phyloP scores from a whole-genome alignment of 2,797 vertebrate species.

The Pygocentrus nattereri region DNA sequence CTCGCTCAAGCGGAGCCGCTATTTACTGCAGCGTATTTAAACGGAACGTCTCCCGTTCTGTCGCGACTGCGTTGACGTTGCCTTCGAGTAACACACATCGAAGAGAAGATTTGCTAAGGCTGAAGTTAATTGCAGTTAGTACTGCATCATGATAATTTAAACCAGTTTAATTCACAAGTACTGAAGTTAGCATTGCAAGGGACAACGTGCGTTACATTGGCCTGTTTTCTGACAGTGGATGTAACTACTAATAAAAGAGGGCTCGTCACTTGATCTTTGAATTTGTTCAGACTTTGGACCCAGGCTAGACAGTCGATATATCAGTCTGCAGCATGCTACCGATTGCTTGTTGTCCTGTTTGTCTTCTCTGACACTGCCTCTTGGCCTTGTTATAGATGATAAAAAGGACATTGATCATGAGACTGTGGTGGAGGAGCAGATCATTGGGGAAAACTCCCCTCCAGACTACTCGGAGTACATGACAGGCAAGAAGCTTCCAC shows the following conservation, averaged over 20 bases:
- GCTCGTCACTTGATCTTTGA: no score
- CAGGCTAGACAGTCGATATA: background rate
- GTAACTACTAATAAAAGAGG: no score
- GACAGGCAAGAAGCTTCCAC: constrained; percentile 98
- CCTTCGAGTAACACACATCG: no score
- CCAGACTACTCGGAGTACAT: constrained; percentile 99
- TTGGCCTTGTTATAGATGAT: constrained; percentile 86
- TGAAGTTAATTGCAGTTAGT: no score
- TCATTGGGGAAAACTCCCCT: constrained; percentile 95
- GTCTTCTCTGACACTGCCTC: background rate
- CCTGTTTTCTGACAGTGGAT: no score
- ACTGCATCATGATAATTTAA: no score
- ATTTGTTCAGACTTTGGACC: constrained; percentile 4
- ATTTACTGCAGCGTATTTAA: background rate
- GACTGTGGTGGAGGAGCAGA: constrained; percentile 93
- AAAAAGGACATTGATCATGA: constrained; percentile 99
- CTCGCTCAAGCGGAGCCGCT: background rate
- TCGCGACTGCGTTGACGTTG: no score
- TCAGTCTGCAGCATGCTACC: background rate
- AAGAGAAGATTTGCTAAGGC: background rate
- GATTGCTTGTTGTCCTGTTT: background rate
- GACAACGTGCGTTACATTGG: no score
- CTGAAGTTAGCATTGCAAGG: no score
- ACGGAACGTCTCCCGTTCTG: background rate
- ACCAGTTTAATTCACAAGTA: no score